Evolutionary conservation across 2,113 vertebrate species (phyloP), one percentile per base, ranked within the genome.

Genomic region (Phrynosoma blainvillii): DNA sequence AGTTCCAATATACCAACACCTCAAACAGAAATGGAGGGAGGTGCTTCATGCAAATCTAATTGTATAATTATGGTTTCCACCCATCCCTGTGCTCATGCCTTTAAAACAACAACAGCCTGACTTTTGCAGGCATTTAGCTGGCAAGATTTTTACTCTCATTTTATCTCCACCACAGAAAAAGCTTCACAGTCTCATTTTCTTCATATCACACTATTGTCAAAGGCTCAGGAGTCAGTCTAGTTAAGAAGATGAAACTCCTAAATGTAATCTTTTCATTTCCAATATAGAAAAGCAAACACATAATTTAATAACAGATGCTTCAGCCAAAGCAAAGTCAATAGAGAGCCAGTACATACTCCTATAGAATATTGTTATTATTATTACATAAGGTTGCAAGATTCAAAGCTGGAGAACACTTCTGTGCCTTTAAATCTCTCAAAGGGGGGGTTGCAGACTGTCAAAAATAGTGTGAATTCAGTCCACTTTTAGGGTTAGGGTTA

Each of bases 1-100:
- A 62, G 59, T 62, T 18, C 59, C 82, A 90, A 88, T 88, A 30
- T 81, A 85, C 66, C 18, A 76, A 89, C 70, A 82, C 83, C 62
- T 91, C 83, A 79, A 94, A 54, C 89, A 93, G 93, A 91, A 82
- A 71, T 94, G 40, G 83, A 94, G 75, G 92, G 87, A 94, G 89
- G 91, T 93, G 18, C 16, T 80, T 93, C 0, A 71, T 93, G 89
- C 79, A 93, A 79, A 91, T 91, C 82, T 95, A 92, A 88, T 54
- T 84, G 89, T 93, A 42, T 10, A 80, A 89, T 88, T 84, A 56
- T 2, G 42, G 25, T 66, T 77, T n/a, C 84, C 23, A 66, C 2
- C 32, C 30, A 36, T 40, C 59, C 59, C 74, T 40, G 20, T 70
- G 18, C 36, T 21, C 36, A 13, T 85, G 66, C 32, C 30, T 75